These are phyloP conservation scores for Dromaius novaehollandiae DNA, from an alignment of 2,113 vertebrate genomes.

Conservation along the genomic window DNA sequence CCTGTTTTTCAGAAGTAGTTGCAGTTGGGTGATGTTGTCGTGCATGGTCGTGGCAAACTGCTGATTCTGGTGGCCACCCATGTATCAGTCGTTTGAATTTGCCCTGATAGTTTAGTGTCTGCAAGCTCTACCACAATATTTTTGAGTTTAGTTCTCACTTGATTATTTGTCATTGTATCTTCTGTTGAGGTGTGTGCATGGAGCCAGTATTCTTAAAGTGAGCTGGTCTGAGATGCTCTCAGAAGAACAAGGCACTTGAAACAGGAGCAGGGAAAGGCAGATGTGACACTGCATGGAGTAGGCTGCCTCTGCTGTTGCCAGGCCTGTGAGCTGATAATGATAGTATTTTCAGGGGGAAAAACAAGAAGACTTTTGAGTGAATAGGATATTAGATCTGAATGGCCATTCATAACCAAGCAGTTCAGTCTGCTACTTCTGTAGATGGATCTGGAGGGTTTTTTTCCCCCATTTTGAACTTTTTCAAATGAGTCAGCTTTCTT, in stretches of 20 bases:
- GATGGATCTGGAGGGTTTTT: neutral
- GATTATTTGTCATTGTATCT: neutral
- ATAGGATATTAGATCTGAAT: neutral
- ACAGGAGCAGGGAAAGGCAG: neutral
- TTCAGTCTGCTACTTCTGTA: neutral
- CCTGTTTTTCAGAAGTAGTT: neutral
- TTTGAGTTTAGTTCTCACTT: neutral
- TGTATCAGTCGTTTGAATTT: accelerated
- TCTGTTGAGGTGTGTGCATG: neutral
- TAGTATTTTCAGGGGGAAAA: neutral
- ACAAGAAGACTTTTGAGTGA: neutral
- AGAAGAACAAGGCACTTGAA: neutral
- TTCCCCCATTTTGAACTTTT: neutral
- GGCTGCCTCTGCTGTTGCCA: neutral
- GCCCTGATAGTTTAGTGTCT: neutral
- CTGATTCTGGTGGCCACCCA: accelerated
- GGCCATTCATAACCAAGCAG: neutral
- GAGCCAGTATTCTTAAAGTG: neutral
- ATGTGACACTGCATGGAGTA: neutral
- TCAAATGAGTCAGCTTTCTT: neutral
- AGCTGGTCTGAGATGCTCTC: neutral
- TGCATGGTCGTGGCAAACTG: neutral
- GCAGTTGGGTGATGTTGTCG: neutral
- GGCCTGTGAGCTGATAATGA: neutral
- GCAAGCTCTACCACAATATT: neutral